A percentile compares a stretch with the other conserved stretches of the same genome.
Conservation (phyloP, 2,888 invertebrate genomes). For the Nemapogon koenigi region DNA sequence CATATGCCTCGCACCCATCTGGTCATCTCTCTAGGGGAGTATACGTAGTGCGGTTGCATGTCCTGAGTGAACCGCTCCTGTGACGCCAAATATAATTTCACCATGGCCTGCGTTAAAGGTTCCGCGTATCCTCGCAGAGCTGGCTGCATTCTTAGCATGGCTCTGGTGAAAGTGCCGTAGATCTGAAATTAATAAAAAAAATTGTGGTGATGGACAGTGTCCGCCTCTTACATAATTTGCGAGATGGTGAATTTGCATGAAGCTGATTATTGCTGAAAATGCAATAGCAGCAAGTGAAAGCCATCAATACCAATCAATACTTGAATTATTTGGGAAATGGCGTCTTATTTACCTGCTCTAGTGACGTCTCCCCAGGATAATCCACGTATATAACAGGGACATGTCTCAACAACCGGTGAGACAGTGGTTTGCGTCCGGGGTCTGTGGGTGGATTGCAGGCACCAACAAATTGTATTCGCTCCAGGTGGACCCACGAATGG, state of each 20-base stretch:
- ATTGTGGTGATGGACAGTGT: too few relatives aligned
- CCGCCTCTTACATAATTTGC: too few relatives aligned
- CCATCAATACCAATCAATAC: too few relatives aligned
- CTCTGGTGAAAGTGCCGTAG: slow-evolving; percentile 98
- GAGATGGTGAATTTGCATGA: too few relatives aligned
- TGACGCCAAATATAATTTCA: slow-evolving; percentile 94
- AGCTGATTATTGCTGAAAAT: too few relatives aligned
- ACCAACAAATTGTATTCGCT: slow-evolving; percentile 98
- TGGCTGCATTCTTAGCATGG: slow-evolving; percentile 95
- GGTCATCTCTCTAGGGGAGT: slow-evolving; percentile 98
- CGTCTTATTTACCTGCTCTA: slow-evolving; percentile 73
- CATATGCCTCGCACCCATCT: slow-evolving; percentile 99
- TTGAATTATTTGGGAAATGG: too few relatives aligned
- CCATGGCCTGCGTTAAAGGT: slow-evolving; percentile 98
- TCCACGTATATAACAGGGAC: slow-evolving; percentile 99
- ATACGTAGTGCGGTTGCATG: slow-evolving; percentile 99
- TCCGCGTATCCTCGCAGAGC: slow-evolving; percentile 92
- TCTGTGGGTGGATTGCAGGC: slow-evolving; percentile 99
- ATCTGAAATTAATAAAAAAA: too few relatives aligned
- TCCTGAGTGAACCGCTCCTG: slow-evolving; percentile 99
- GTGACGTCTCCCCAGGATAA: slow-evolving; percentile 97
- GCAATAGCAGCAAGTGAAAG: too few relatives aligned
- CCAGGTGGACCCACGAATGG: slow-evolving; percentile 96
- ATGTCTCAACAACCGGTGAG: slow-evolving; percentile 87
- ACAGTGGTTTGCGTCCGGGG: slow-evolving; percentile 95